Base-by-base conservation (phyloP, 2,113 vertebrate genomes). In the Oncorhynchus gorbuscha region DNA sequence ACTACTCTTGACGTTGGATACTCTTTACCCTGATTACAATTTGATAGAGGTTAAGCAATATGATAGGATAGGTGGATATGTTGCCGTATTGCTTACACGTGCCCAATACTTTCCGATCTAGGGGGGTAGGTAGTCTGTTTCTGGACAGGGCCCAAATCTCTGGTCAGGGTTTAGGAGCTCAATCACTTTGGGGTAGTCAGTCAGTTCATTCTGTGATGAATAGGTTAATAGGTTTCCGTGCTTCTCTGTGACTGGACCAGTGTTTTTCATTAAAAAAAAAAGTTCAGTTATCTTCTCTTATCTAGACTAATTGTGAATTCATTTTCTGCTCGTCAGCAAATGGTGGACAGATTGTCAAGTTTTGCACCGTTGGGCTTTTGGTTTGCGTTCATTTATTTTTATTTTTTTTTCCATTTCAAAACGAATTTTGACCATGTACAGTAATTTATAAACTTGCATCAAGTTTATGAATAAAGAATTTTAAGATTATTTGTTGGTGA, bases 381-480 rank as follows among this genome's bases (percentile, higher is more conserved):
- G 2, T 45, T 11, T 45, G 39, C 12, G 39, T 45, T 45, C 39
- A 45, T 45, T 62, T 24, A 24, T 62, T 28, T 28, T 28, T 28
- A 3, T 3, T 28, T 3, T 28, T 62, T 8, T 69, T 69, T 20
- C 16, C 12, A 16, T 69, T 69, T 69, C 91, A 81, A 81, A 87
- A 90, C 87, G 35, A 71, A 75, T 83, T 79, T 88, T 92, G 93
- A 93, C 87, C 91, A 91, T 94, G 93, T 94, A 94, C 92, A 94
- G 88, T 90, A 93, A 94, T 94, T 94, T 93, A 91, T 94, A 93
- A 94, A 94, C 93, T 94, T 94, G 93, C 93, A 94, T 94, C 93
- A 94, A 94, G 93, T 94, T 94, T 94, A 94, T 94, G 89, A 94
- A 94, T 94, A 94, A 94, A 94, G 91, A 94, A 92, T 94, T 94